phyloP scores from a whole-genome alignment of 2,888 invertebrate genomes.

The Phengaris arion region DNA sequence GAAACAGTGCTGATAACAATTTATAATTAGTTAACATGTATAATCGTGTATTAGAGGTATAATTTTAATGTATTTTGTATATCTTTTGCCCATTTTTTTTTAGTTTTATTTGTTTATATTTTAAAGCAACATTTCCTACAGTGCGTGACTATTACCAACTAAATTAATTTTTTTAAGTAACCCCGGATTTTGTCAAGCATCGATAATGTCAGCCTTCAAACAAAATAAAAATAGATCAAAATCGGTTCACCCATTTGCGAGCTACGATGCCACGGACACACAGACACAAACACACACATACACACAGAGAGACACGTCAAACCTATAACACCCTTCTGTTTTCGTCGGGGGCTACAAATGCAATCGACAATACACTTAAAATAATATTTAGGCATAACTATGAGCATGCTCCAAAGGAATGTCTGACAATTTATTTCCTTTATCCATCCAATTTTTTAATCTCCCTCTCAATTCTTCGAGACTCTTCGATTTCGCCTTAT shows the following conservation, averaged over 20 bases:
- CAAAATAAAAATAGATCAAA: no score
- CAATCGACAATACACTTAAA: conserved; percentile 45
- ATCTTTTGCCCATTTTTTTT: background rate
- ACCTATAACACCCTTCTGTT: no score
- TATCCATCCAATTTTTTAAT: conserved; percentile 91
- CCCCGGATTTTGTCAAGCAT: no score
- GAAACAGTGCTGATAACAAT: background rate
- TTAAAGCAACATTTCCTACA: background rate
- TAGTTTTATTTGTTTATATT: background rate
- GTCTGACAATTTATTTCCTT: conserved; percentile 84
- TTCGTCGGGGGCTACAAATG: no score
- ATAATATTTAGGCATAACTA: conserved; percentile 76
- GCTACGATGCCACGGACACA: no score
- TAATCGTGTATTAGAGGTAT: background rate
- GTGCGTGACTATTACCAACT: conserved; percentile 17
- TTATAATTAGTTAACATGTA: conserved; percentile 4
- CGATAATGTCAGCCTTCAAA: no score
- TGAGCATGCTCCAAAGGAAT: conserved; percentile 84
- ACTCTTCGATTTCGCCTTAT: conserved; percentile 94
- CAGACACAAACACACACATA: no score
- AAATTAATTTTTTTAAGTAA: no score
- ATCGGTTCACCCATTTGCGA: no score
- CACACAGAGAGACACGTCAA: no score
- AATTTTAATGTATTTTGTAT: background rate
- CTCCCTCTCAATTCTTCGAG: conserved; percentile 90